Evolutionary conservation across 1,140 invertebrate species (phyloP), one percentile per base, ranked within the genome.

Genomic region (Dreissena polymorpha): DNA sequence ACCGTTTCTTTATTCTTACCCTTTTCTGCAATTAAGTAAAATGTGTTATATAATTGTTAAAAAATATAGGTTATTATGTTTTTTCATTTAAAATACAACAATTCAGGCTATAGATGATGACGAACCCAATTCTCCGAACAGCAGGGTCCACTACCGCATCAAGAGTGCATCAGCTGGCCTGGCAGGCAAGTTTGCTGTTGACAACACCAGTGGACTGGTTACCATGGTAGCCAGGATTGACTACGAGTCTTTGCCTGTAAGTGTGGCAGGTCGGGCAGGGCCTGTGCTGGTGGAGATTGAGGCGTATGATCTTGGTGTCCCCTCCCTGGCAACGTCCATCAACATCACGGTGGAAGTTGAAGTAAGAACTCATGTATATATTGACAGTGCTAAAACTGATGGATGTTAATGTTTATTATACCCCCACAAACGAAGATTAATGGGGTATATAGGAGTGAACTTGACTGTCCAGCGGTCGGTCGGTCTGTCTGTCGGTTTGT

Each of bases 291-390:
- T 90, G 18, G 76, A 81, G 13, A 84, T 90, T 0, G 77, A 85
- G 50, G 88, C 88, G 13, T 86, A 85, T 78, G 88, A 90, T 73
- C 64, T 55, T 21, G 89, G 88, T 10, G 39, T 23, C 13, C 87
- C 86, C 25, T 29, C 50, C 2, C 49, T 73, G 49, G 68, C 80
- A 39, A 77, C 87, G 0, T 39, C 21, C 16, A 83, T 88, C 5
- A 79, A 84, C 51, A 85, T 90, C 51, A 87, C 84, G 12, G 84
- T 90, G 13, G 87, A 85, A 67, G 84, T 90, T 55, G 89, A 88
- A 87, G 87, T 79, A n/a, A 10, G 57, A 39, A 39, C 39, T 39
- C 8, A 39, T 5, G 39, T 8, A 39, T 39, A 5, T 39, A 39
- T 39, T 39, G 2, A 39, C 39, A 8, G 39, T 39, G 39, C 39